Base-by-base conservation (phyloP, 2,113 vertebrate species). In the Pterocles burchelli region DNA sequence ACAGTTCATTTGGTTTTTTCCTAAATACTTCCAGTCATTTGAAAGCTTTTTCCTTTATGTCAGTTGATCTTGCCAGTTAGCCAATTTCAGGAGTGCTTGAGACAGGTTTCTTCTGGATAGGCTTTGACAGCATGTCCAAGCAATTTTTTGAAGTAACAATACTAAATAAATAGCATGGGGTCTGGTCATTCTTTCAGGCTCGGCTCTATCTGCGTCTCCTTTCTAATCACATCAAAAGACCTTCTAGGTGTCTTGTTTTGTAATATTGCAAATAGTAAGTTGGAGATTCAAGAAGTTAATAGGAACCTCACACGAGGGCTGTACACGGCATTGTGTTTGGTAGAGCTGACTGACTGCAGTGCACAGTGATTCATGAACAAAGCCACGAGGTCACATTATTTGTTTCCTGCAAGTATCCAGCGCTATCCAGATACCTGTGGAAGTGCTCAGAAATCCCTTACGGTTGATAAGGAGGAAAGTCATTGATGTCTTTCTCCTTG, bases 101-200 rank as follows among this genome's bases (percentile, higher is more conserved):
- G 81, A 90, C 17, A 62, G 10, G 52, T 82, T 78, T 90, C 48
- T 73, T 26, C 74, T 61, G 72, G 43, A 96, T 95, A 62, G 84
- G 52, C 58, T 94, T 77, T 97, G 96, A 95, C 90, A 97, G 46
- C 28, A 43, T 25, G 54, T 90, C 88, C 77, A 88, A 95, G 78
- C 78, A 84, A 92, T 95, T 61, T 88, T 78, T 94, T 61, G 5
- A 76, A 79, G 58, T 70, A 86, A 79, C 41, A 71, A 25, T 52
- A 19, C 52, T 85, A 73, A 95, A 89, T 84, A 88, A 92, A 79
- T 67, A 73, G 41, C 15, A 21, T 26, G 29, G 25, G 8, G 24
- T 43, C 72, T 74, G 87, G 58, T 57, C 26, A 16, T 81, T 92
- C 57, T 89, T 96, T 59, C 65, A 88, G 0, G 0, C 71, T 84